Base-by-base conservation (phyloP, 35 echinoderm and acorn worm genomes). In the Stichopus chloronotus region DNA sequence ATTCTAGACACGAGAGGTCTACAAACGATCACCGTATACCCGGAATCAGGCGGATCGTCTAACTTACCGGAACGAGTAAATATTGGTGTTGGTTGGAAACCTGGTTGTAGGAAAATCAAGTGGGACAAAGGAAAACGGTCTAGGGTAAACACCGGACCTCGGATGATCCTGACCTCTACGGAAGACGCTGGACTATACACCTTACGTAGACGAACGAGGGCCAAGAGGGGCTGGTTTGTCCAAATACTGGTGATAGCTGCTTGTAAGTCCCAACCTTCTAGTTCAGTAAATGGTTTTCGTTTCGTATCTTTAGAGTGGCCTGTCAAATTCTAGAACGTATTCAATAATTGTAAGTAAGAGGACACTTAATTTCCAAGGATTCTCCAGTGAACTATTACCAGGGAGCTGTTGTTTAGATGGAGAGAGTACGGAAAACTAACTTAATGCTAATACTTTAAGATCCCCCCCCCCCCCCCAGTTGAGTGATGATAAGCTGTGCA, bases 141-240 rank as follows among this genome's bases (percentile, higher is more conserved):
- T 12, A 84, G 19, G 5, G 52, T 84, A 0, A 84, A 84, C 55
- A 84, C 55, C 17, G 81, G 81, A n/a, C 81, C 81, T 4, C 9
- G 12, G 7, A 4, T 84, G 6, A 84, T 57, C 54, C 81, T 84
- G 17, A 84, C 9, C 9, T 57, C 54, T 6, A 23, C 21, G 6
- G 81, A 84, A 9, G 81, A 84, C 13, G 81, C 54, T 54, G 81
- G 81, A 8, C 54, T 84, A 8, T 84, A 84, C 81, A 84, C 81
- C 19, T 57, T 85, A 85, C 55, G 16, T 22, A 85, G 82, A 25
- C 82, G 17, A 58, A 4, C 54, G 14, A 57, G 82, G 7, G 82
- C 55, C 3, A 11, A 5, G 5, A 19, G 82, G 10, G 82, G 82
- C 6, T 60, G 54, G 54, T 59, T 85, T 59, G 82, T 58, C 55